Percentiles rank a stretch among this genome's conserved stretches.
phyloP scores from a whole-genome alignment of 2,113 vertebrate genomes.

The Phylloscopus whistleri region DNA sequence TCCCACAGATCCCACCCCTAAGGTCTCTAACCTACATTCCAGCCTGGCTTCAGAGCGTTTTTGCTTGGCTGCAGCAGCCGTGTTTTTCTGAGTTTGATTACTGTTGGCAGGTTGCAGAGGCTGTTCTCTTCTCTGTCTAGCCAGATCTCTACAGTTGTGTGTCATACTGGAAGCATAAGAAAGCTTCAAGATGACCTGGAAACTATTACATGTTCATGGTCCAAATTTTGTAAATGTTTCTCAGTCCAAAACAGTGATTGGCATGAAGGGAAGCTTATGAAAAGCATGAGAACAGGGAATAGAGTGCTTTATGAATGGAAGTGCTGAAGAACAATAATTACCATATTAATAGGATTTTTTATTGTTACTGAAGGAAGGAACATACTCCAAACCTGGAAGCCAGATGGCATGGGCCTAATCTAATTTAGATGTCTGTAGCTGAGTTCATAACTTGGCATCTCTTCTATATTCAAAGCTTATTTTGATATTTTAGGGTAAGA shows the following conservation, averaged over 20 bases:
- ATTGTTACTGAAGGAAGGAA: not conserved
- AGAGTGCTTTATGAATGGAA: not conserved
- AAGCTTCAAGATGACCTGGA: not conserved
- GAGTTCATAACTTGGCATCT: not conserved
- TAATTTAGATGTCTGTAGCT: not conserved
- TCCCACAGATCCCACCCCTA: not conserved
- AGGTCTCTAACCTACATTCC: not conserved
- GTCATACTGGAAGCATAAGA: not conserved
- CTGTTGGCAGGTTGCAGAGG: not conserved
- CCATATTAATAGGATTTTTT: not conserved
- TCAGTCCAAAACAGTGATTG: not conserved
- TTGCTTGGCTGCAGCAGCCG: accelerated
- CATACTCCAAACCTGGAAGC: not conserved
- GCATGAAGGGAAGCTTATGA: not conserved
- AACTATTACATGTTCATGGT: not conserved
- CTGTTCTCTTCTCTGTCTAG: not conserved
- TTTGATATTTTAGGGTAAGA: not conserved
- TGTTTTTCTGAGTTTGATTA: not conserved
- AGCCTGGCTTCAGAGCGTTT: accelerated
- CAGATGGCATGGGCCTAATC: not conserved
- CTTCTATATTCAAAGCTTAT: not conserved
- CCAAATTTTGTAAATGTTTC: not conserved
- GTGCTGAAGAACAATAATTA: not conserved
- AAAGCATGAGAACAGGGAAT: not conserved
- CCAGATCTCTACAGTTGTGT: not conserved